Percentiles rank a stretch among this genome's conserved stretches.
These are phyloP conservation scores for Limnephilus marmoratus DNA, from an alignment of 2,888 invertebrate species.

Conservation along the genomic window DNA sequence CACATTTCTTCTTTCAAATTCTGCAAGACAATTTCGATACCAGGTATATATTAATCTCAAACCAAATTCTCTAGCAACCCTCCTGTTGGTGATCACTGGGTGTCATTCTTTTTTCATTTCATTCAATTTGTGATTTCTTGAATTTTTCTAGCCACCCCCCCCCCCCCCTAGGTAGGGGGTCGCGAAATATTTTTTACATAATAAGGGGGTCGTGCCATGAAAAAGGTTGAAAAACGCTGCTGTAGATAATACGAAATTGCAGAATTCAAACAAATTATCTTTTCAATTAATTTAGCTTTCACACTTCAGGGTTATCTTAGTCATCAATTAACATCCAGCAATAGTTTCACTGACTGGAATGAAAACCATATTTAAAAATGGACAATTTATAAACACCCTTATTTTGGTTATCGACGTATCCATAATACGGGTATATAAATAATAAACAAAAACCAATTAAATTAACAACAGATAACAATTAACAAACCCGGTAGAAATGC, in stretches of 20 bases:
- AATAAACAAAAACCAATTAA: background rate
- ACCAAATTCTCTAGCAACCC: too few species aligned
- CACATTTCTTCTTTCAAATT: too few species aligned
- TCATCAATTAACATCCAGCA: background rate
- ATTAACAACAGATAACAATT: background rate
- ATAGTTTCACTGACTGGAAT: background rate
- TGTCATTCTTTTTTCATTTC: too few species aligned
- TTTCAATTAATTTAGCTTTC: background rate
- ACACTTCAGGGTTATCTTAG: background rate
- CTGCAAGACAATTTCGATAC: too few species aligned
- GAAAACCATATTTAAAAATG: background rate
- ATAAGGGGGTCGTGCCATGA: too few species aligned
- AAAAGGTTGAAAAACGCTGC: too few species aligned
- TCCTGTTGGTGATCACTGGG: too few species aligned
- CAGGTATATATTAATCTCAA: too few species aligned
- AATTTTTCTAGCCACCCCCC: too few species aligned
- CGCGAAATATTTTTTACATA: too few species aligned
- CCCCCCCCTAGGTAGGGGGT: too few species aligned
- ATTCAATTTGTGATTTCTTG: too few species aligned
- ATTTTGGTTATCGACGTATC: background rate
- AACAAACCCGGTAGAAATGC: background rate
- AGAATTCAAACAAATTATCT: background rate
- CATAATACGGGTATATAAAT: background rate
- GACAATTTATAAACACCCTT: background rate
- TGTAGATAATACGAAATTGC: background rate